Percentiles rank a stretch among this genome's conserved stretches.
Conservation (phyloP, 2,797 vertebrate genomes). For the Clarias fuscus region DNA sequence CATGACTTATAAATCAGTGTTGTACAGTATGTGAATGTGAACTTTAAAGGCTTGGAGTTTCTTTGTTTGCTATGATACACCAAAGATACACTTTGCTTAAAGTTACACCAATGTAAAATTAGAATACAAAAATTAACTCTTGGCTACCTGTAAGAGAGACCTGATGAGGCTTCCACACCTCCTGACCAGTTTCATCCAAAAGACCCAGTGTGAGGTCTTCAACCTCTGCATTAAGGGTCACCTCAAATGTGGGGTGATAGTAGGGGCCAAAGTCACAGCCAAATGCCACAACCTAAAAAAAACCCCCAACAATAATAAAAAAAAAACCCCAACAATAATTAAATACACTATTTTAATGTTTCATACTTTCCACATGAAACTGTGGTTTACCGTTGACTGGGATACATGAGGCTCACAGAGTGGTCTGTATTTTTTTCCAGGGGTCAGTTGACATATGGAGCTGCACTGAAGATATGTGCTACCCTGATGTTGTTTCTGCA, state of each 20-base stretch:
- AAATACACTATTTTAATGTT: too few relatives aligned
- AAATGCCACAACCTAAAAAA: slow-evolving; percentile 17
- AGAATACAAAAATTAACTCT: too few relatives aligned
- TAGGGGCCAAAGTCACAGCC: slow-evolving; percentile 30
- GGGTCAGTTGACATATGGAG: slow-evolving; percentile 23
- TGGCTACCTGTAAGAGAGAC: slow-evolving; percentile 18
- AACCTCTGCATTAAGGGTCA: not conserved
- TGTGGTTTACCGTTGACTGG: slow-evolving; percentile 14
- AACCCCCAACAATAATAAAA: not conserved
- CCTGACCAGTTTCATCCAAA: not conserved
- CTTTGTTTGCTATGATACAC: too few relatives aligned
- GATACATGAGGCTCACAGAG: slow-evolving; percentile 2
- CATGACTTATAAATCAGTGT: too few relatives aligned
- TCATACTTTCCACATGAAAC: not conserved
- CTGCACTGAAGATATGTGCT: slow-evolving; percentile 22
- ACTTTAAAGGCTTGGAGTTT: too few relatives aligned
- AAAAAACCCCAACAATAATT: not conserved
- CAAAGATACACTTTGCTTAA: too few relatives aligned
- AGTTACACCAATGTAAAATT: too few relatives aligned
- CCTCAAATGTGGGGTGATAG: slow-evolving; percentile 34
- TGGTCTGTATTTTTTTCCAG: slow-evolving; percentile 26
- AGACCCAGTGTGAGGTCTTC: slow-evolving; percentile 15
- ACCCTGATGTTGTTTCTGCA: slow-evolving; percentile 10
- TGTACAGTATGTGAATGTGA: too few relatives aligned
- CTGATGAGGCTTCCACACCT: slow-evolving; percentile 15